Conservation (phyloP, 2,113 vertebrate species). For the Chaetorhynchus papuensis region DNA sequence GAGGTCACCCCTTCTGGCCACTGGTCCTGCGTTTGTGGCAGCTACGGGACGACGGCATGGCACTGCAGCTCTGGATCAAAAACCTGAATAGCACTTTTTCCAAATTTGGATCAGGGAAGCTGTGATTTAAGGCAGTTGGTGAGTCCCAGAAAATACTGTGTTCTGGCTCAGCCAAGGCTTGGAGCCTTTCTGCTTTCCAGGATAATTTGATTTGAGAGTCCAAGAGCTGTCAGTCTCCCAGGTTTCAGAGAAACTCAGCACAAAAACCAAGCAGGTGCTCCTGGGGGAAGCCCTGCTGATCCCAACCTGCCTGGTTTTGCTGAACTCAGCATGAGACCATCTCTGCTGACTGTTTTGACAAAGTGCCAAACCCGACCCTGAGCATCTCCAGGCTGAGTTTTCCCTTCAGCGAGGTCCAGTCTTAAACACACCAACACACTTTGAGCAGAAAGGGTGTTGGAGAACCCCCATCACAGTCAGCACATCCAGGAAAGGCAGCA, state of each 20-base stretch:
- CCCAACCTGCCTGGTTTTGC: background rate
- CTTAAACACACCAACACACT: background rate
- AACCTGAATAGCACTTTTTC: background rate
- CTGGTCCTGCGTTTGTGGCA: background rate
- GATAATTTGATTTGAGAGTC: background rate
- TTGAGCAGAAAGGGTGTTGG: background rate
- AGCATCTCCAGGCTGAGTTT: background rate
- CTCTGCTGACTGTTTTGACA: background rate
- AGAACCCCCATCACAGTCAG: background rate
- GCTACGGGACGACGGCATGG: accelerated
- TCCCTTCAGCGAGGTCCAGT: background rate
- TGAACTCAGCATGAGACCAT: background rate
- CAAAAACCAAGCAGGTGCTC: background rate
- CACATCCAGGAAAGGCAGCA: background rate
- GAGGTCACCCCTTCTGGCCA: background rate
- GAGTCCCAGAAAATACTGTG: background rate
- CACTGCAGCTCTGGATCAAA: background rate
- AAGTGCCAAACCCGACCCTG: background rate
- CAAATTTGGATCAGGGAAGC: background rate
- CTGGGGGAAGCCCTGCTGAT: background rate
- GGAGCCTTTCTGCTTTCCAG: constrained; percentile 7
- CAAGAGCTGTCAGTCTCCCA: background rate
- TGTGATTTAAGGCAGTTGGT: background rate
- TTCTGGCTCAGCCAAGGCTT: background rate
- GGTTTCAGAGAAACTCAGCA: background rate